Evolutionary conservation across 2,797 vertebrate species (phyloP), one percentile per base, ranked within the genome.

Genomic region (Dryobates pubescens): DNA sequence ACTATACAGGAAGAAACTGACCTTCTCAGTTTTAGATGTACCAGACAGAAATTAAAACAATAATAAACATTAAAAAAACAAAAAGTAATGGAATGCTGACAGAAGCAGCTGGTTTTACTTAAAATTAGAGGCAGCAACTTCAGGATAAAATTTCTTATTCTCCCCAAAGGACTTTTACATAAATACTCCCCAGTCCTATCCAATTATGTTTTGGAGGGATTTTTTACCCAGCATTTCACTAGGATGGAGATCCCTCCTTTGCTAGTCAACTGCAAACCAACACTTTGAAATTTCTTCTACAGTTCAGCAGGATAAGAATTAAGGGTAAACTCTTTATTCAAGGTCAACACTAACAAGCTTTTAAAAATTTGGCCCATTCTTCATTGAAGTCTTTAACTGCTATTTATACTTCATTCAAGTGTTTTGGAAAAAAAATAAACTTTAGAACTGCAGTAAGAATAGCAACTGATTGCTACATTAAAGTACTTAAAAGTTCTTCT

Each of bases 401-500:
- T 80, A 45, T 54, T 79, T 70, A 71, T 65, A 70, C 11, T 75
- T 22, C 34, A 75, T 61, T 80, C n/a, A 80, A 87, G 32, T 51
- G 16, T 27, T 71, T 51, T 13, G 6, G 43, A 75, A 87, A 91
- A 89, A 89, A 95, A 81, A 78, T 4, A 34, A 45, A 74, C 47
- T 56, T 78, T 4, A 68, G 23, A 68, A 75, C 34, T 43, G 20
- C 27, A 65, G 41, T 56, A 87, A 90, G 62, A 88, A 84, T 47
- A 93, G 51, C 27, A 88, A 86, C 17, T 81, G 63, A 92, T 82
- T 71, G 77, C 57, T 58, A 13, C n/a, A 84, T 56, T 59, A 41
- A 79, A 84, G 27, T 36, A 88, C 53, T 88, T 90, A 41, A 11
- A 83, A 88, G 73, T 78, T 68, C 36, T 72, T 89, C 73, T 84